Percentiles rank a stretch among this genome's conserved stretches.
Evolutionary conservation across 2,888 invertebrate species (phyloP).

Genomic region (Meiosimyza platycephala): DNA sequence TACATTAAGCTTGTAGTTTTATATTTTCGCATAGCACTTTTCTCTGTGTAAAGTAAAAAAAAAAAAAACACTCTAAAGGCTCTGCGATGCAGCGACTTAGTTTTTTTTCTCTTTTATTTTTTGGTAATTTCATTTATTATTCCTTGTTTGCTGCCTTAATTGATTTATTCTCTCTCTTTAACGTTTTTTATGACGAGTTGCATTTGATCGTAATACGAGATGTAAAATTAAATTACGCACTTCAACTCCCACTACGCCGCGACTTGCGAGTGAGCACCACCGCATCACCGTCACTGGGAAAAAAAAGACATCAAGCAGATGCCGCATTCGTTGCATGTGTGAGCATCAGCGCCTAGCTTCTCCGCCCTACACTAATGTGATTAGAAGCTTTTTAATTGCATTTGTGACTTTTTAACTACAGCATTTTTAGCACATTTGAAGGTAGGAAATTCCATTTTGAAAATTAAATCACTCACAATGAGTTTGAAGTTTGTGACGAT

Average conservation of each 20-base stretch:
- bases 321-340: slow-evolving; percentile 2
- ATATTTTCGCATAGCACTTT: too few species aligned
- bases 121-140: slow-evolving; percentile 25
- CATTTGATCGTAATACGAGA: slow-evolving; percentile 27
- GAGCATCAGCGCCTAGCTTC: not conserved
- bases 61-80: too few species aligned
- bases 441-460: slow-evolving; percentile 2
- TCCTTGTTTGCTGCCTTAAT: slow-evolving; percentile 20
- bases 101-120: not conserved
- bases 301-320: not conserved
- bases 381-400: slow-evolving; percentile 24
- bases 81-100: too few species aligned
- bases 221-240: slow-evolving; percentile 21
- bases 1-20: too few species aligned
- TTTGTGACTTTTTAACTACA: slow-evolving; percentile 20
- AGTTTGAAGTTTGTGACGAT: not conserved
- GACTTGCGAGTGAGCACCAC: too few species aligned
- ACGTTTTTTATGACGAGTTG: slow-evolving; percentile 16
- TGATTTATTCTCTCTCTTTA: slow-evolving; percentile 21
- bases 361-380: not conserved
- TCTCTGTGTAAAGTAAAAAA: too few species aligned
- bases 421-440: slow-evolving; percentile 14
- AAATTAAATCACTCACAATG: not conserved
- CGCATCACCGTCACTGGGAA: not conserved
- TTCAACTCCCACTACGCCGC: not conserved